Evolutionary conservation across 2,113 vertebrate species (phyloP).

Genomic region (Peromyscus leucopus): DNA sequence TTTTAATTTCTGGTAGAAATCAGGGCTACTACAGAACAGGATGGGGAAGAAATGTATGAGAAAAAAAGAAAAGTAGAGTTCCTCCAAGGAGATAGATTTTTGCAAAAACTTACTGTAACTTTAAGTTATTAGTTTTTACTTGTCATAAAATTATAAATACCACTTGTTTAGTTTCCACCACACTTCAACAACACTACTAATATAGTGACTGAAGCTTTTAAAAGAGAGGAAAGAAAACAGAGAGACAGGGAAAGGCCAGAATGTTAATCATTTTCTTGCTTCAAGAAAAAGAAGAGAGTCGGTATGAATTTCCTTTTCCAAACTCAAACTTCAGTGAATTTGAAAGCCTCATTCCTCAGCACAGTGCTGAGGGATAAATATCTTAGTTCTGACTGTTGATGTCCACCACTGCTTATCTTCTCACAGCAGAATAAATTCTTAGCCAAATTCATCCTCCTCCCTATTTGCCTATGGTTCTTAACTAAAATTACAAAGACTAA

Average conservation of each 20-base stretch:
- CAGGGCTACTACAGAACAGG: background rate
- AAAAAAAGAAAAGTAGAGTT: background rate
- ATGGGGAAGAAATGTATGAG: background rate
- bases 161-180: background rate
- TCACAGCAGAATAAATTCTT: background rate
- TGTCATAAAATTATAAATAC: slow-evolving; percentile 49
- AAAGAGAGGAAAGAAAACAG: background rate
- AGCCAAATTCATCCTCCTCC: background rate
- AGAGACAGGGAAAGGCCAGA: background rate
- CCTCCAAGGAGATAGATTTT: background rate
- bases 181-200: background rate
- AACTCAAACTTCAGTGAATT: background rate
- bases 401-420: background rate
- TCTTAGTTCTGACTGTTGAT: background rate
- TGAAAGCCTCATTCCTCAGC: background rate
- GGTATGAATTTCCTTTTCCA: background rate
- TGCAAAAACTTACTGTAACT: background rate
- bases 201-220: background rate
- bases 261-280: slow-evolving; percentile 42
- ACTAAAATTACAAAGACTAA: background rate
- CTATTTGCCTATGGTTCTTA: background rate
- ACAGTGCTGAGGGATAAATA: background rate
- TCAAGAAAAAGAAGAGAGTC: background rate
- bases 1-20: background rate
- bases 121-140: slow-evolving; percentile 22